Evolutionary conservation across 2,797 vertebrate species (phyloP), one percentile per base, ranked within the genome.

Genomic region (Aulostomus chinensis): DNA sequence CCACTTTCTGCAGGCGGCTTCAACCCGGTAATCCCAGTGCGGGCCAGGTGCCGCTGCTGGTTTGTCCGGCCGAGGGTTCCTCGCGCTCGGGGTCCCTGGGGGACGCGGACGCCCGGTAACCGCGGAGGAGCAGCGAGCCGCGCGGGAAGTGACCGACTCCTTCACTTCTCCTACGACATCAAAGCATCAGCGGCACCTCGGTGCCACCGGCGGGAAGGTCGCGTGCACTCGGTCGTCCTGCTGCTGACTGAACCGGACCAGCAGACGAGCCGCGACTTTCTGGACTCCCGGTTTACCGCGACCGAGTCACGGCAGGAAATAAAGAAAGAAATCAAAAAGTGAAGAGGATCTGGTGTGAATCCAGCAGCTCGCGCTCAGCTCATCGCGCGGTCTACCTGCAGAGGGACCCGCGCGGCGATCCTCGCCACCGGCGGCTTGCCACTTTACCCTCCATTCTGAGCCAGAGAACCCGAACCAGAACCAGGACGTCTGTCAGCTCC

Each of bases 361-460:
- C 84, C 89, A 83, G 62, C 46, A 31, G 38, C 43, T 63, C 32
- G 33, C 56, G 62, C 68, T 81, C 55, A 60, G 68, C 68, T 79
- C 73, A 69, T 63, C 37, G 63, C 73, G 69, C 58, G 52, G 68
- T 89, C 76, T 90, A 90, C 86, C 89, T 88, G 87, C 79, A 58
- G 77, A 78, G 62, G 73, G 74, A 87, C 89, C 89, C 90, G 75
- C 73, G 69, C 73, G 57, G 68, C 66, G 81, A 76, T 79, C 85
- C 83, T 77, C 81, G 75, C 81, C 81, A 82, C 82, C 87, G 73
- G 66, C 80, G 81, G 66, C 81, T 85, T 48, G 75, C 85, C 73
- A 86, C 68, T 80, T 85, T 76, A 78, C 81, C 78, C 84, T 86
- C 88, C 90, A 91, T 91, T 78, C 76, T 86, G 81, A 16, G 61